Base-by-base conservation (phyloP, 2,797 vertebrate genomes). In the Paramormyrops hopkinsi region DNA sequence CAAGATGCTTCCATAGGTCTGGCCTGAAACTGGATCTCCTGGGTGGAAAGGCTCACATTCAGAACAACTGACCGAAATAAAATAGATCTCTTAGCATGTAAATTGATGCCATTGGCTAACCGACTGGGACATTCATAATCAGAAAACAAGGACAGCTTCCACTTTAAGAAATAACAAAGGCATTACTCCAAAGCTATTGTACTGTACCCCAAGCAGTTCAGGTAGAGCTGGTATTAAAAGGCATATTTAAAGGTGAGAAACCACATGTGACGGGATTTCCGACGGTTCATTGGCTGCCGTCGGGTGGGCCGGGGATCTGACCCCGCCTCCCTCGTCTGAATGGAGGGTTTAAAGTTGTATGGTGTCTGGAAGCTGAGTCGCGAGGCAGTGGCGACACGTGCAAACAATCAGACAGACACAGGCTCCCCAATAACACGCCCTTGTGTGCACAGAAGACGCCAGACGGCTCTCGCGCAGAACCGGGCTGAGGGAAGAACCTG, bases 331-430 rank as follows among this genome's bases (percentile, higher is more conserved):
- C 25, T 82, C 7, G 0, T 37, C 46, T 62, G 41, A 19, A 37
- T 56, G 29, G 46, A 82, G 19, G 79, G 44, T 56, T 79, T 6
- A 44, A 33, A 56, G 29, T 59, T 82, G 50, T 46, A 53, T 41
- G 50, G 25, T 25, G 46, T 22, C 25, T 89, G 88, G 33, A 76
- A 76, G 29, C 65, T 44, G 62, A 88, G 41, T 46, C 1, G 46
- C 4, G n/a, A 51, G 62, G 87, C 37, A 22, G 87, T 6, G 59
- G 17, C 5, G 2, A 48, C 79, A 83, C 8, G 4, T 51, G 87
- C 91, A 90, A 90, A 73, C 88, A 88, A 37, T 82, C 82, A 44
- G 11, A 69, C 37, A 59, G 17, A 87, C 50, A 87, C 29, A 37
- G 37, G 69, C 33, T 73, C 37, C 8, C 22, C 12, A 6, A 33